Evolutionary conservation across 2,888 invertebrate species (phyloP), one percentile per base, ranked within the genome.

Genomic region (Tanypteryx hageni): DNA sequence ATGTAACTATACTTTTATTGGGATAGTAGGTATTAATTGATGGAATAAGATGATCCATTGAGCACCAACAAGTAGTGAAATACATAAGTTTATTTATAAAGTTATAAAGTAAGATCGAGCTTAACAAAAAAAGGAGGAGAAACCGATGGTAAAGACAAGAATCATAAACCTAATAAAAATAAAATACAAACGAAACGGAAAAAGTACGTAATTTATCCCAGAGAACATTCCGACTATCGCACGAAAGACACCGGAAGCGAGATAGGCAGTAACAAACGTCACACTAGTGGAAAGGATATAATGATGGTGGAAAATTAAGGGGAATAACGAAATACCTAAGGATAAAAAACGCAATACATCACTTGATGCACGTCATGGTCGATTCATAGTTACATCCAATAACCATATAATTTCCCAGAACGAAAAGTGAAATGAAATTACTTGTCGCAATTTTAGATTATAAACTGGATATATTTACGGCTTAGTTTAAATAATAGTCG

Each of bases 241-340:
- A 83, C n/a, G 83, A 83, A 56, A 18, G 83, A 64, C 61, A 86
- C 86, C 86, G 86, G 86, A 86, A 86, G 86, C 61, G 59, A 86
- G 86, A 10, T 27, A 27, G 59, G 9, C 86, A 22, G 61, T 18
- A 58, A 61, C 61, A 31, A 4, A 56, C 56, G 18, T 18, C 56
- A 44, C 18, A 84, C 44, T 10, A 7, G 61, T 16, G 61, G 18
- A 27, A 31, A 61, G 31, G 27, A 86, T 61, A 86, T 86, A 86
- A 86, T 86, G 10, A 68, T 5, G 44, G 83, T 86, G 86, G 86
- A 61, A 86, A 86, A 31, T 86, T 86, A 86, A 61, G 59, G 22
- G 61, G 61, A 86, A 27, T 86, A 86, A 59, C 16, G 86, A 61
- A 61, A 86, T 31, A 61, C 58, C 27, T 22, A 18, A 61, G 11